These are phyloP conservation scores for Ectropis crepuscularia DNA, from an alignment of 2,888 invertebrate genomes.

Conservation along the genomic window DNA sequence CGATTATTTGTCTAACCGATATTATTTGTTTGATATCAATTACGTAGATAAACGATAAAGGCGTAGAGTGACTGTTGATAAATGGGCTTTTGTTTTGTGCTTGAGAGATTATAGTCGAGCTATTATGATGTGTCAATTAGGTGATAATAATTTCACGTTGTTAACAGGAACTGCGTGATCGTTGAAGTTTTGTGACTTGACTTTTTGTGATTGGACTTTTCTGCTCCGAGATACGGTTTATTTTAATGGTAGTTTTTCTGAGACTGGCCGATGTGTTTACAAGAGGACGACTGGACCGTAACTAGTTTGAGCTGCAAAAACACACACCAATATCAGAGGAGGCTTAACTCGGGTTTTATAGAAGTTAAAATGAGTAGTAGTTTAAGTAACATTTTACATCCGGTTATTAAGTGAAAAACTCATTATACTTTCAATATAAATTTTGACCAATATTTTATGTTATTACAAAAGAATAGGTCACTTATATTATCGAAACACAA, in stretches of 20 bases:
- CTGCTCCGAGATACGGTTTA: background rate
- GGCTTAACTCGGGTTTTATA: constrained; percentile 9
- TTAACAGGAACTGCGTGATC: background rate
- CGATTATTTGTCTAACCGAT: constrained; percentile 72
- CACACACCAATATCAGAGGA: constrained; percentile 8
- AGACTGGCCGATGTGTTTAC: constrained; percentile 20
- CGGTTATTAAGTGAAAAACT: background rate
- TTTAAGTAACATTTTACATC: constrained; percentile 5
- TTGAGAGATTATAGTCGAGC: constrained; percentile 29
- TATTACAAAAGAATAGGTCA: no score
- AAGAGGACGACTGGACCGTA: constrained; percentile 25
- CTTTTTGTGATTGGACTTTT: background rate
- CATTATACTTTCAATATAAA: background rate
- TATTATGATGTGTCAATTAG: constrained; percentile 25
- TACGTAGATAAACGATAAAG: constrained; percentile 70
- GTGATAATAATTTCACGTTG: constrained; percentile 6
- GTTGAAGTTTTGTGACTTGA: no score
- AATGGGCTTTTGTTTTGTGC: constrained; percentile 47
- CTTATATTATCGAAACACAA: no score
- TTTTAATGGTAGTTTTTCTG: constrained; percentile 5
- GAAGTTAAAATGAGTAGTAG: no score
- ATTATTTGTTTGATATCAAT: constrained; percentile 77
- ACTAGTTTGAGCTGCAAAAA: constrained; percentile 37
- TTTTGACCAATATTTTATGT: no score
- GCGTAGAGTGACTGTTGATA: constrained; percentile 52